These are phyloP conservation scores for Jordanella pulchra DNA, from an alignment of 2,797 vertebrate species.

Conservation along the genomic window DNA sequence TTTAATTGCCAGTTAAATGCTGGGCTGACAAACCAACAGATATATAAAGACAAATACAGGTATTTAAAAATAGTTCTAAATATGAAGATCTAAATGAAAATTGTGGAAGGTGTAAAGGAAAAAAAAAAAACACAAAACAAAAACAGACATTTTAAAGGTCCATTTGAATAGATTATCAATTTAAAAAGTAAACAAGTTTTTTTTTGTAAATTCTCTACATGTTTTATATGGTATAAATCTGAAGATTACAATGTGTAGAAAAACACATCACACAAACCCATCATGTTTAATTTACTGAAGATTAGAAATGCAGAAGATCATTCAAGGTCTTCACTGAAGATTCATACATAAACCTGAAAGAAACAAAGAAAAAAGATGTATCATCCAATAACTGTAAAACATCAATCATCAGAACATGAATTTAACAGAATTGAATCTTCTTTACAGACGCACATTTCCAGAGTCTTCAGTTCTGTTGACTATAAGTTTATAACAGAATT, in stretches of 20 bases:
- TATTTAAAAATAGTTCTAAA: conserved; percentile 26
- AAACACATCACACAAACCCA: neutral
- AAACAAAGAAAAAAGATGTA: conserved; percentile 44
- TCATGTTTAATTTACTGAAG: neutral
- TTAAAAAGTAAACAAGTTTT: conserved; percentile 22
- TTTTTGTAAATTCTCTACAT: neutral
- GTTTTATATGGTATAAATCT: neutral
- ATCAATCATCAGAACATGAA: neutral
- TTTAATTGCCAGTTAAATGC: conserved; percentile 46
- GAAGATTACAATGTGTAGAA: neutral
- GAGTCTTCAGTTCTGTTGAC: neutral
- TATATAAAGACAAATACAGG: conserved; percentile 29
- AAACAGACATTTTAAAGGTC: neutral
- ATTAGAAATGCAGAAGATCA: conserved; percentile 79
- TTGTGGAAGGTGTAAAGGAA: neutral
- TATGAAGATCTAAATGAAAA: neutral
- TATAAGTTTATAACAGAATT: neutral
- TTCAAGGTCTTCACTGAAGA: conserved; percentile 84
- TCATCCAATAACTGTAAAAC: neutral
- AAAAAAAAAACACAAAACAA: neutral
- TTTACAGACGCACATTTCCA: neutral
- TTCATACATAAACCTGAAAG: conserved; percentile 84
- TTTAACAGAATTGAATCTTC: neutral
- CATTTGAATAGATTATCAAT: conserved; percentile 19
- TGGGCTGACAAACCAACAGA: conserved; percentile 21